Conservation (phyloP, 2,888 invertebrate genomes). For the Onchidella celtica region DNA sequence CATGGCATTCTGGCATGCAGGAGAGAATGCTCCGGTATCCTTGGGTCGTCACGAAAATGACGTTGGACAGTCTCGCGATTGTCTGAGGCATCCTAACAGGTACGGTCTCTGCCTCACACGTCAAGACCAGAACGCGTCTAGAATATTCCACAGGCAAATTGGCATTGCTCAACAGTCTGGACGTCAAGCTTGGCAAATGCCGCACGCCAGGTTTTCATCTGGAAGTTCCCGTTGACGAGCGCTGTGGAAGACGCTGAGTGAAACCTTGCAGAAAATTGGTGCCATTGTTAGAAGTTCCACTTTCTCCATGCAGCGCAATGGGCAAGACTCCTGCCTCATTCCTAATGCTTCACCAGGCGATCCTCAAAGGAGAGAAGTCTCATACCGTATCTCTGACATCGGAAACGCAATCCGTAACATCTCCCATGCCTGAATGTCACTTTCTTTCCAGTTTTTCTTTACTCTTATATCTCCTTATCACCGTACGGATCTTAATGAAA, state of each 20-base stretch:
- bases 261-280: conserved; percentile 24
- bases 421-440: no score
- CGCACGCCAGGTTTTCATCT: background rate
- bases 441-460: background rate
- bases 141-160: conserved; percentile 21
- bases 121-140: background rate
- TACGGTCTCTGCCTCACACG: background rate
- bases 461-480: background rate
- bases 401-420: background rate
- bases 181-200: conserved; percentile 18
- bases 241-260: background rate
- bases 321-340: background rate
- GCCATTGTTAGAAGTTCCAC: background rate
- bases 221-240: background rate
- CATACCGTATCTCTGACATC: background rate
- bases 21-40: no score
- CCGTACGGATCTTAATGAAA: background rate
- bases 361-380: background rate
- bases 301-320: background rate
- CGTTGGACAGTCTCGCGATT: background rate
- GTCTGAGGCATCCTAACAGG: background rate
- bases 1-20: no score
- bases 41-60: background rate
- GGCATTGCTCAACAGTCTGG: background rate
- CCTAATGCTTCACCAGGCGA: background rate